These are phyloP conservation scores for Lutraria lutraria DNA, from an alignment of 2,888 invertebrate species.

Conservation along the genomic window DNA sequence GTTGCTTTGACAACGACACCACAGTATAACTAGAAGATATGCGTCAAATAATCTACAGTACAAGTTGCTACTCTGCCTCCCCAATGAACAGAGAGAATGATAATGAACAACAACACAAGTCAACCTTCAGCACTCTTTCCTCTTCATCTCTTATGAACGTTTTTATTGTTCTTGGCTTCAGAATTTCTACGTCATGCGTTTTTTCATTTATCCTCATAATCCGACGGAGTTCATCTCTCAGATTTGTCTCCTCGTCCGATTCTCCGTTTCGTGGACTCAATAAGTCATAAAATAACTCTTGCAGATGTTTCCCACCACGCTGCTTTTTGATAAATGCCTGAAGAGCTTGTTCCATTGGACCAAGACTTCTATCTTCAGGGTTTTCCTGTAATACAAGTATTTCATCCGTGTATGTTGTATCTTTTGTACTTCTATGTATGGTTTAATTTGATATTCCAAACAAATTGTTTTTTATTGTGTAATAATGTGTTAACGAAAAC, in stretches of 20 bases:
- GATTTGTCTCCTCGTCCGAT: neutral
- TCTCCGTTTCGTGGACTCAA: neutral
- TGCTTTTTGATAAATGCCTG: constrained; percentile 24
- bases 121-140: neutral
- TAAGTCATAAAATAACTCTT: constrained; percentile 36
- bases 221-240: constrained; percentile 42
- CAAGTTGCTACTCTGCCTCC: neutral
- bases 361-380: constrained; percentile 49
- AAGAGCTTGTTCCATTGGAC: constrained; percentile 56
- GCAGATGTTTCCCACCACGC: neutral
- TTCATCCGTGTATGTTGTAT: too few species aligned
- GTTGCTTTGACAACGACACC: too few species aligned
- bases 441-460: too few species aligned
- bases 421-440: too few species aligned
- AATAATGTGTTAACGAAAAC: too few species aligned
- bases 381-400: neutral
- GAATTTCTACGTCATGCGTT: constrained; percentile 9
- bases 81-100: constrained; percentile 11
- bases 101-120: constrained; percentile 5
- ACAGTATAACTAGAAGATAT: too few species aligned
- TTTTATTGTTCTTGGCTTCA: constrained; percentile 51
- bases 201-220: constrained; percentile 36
- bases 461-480: too few species aligned
- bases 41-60: too few species aligned
- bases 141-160: constrained; percentile 51